Conservation (phyloP, 2,113 vertebrate genomes). For the Montifringilla adamsi region DNA sequence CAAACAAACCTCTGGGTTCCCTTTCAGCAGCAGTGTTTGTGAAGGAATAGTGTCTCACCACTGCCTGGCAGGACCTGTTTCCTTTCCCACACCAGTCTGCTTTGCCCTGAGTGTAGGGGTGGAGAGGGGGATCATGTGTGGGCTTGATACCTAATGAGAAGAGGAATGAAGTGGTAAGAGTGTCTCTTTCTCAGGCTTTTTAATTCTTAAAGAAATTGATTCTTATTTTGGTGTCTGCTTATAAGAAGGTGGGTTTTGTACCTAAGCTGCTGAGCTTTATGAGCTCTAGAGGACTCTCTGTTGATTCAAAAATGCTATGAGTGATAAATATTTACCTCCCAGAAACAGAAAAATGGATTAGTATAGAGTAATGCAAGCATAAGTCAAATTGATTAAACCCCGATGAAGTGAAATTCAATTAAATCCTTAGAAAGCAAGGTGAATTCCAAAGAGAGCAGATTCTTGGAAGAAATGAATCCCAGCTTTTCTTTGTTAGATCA, state of each 20-base stretch:
- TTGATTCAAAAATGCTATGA: not conserved
- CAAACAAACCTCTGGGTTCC: not conserved
- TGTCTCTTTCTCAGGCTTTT: not conserved
- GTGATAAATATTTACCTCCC: not conserved
- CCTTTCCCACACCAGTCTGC: not conserved
- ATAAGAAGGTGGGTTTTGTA: not conserved
- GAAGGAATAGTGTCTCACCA: not conserved
- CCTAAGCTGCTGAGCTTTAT: not conserved
- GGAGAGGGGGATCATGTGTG: not conserved
- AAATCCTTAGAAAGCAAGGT: not conserved
- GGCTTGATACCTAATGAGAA: not conserved
- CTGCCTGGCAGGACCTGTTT: accelerated
- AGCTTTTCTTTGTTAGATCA: not conserved
- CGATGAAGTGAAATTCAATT: not conserved
- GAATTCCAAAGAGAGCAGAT: not conserved
- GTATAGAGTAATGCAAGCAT: not conserved
- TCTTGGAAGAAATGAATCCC: not conserved
- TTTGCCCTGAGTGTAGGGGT: not conserved
- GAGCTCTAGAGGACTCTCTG: not conserved
- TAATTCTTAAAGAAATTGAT: not conserved
- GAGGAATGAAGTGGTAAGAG: not conserved
- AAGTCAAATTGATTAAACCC: not conserved
- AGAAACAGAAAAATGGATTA: not conserved
- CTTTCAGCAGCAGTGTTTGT: not conserved
- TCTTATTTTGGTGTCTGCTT: not conserved